These are phyloP conservation scores for Argyrosomus regius DNA, from an alignment of 2,797 vertebrate genomes.

Conservation along the genomic window DNA sequence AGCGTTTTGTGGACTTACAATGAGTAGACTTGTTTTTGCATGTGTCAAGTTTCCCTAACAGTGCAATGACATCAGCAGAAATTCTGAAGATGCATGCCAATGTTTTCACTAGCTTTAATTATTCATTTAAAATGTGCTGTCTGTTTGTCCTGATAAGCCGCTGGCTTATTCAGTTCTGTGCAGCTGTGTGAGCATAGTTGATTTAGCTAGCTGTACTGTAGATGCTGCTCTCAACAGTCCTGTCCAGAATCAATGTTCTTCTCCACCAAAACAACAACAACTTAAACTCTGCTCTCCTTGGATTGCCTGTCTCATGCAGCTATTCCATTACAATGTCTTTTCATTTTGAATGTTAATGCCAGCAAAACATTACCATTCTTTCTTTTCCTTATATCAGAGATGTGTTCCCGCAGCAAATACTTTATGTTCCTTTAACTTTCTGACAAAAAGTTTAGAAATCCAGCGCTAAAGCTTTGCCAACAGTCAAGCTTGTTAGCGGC, in stretches of 20 bases:
- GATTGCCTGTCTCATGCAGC: constrained; percentile 37
- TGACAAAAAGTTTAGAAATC: constrained; percentile 64
- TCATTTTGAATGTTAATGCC: constrained; percentile 53
- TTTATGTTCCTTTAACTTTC: constrained; percentile 55
- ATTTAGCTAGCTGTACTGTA: constrained; percentile 57
- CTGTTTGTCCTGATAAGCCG: constrained; percentile 78
- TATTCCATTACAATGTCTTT: constrained; percentile 51
- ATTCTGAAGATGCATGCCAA: constrained; percentile 57
- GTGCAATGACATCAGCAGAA: constrained; percentile 67
- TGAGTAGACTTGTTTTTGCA: constrained; percentile 48
- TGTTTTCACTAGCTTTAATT: constrained; percentile 76
- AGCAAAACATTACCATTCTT: constrained; percentile 28
- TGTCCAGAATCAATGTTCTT: constrained; percentile 54
- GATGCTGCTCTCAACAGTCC: constrained; percentile 53
- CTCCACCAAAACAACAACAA: constrained; percentile 51
- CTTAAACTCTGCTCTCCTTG: constrained; percentile 45
- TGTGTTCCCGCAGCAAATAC: constrained; percentile 28
- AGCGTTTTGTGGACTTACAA: constrained; percentile 41
- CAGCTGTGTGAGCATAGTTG: constrained; percentile 58
- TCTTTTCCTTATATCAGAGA: constrained; percentile 42
- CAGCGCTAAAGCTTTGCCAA: constrained; percentile 56
- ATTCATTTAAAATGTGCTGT: constrained; percentile 78
- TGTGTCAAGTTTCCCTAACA: constrained; percentile 59
- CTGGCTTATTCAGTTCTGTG: constrained; percentile 64
- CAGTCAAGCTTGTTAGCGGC: constrained; percentile 70